phyloP scores from a whole-genome alignment of 2,797 vertebrate genomes.

The Eulemur rubriventer region DNA sequence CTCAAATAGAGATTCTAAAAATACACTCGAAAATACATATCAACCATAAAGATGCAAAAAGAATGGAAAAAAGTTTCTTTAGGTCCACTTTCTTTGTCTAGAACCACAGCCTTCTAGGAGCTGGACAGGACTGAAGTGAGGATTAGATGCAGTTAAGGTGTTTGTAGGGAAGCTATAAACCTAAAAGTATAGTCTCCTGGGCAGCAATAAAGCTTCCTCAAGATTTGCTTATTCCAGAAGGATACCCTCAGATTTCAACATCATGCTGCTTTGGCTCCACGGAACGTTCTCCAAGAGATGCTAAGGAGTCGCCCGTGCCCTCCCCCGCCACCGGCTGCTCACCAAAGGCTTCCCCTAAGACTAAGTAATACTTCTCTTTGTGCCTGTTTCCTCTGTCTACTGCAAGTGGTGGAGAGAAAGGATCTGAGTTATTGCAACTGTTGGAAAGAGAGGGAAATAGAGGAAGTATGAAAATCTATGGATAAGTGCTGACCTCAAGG shows the following conservation, averaged over 20 bases:
- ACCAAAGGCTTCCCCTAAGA: not conserved
- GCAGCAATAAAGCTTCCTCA: not conserved
- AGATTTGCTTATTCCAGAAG: not conserved
- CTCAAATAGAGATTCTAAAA: not conserved
- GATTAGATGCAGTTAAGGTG: not conserved
- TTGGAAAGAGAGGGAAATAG: not conserved
- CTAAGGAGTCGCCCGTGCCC: not conserved
- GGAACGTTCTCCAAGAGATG: not conserved
- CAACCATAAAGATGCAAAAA: not conserved
- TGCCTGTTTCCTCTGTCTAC: not conserved
- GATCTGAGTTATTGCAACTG: not conserved
- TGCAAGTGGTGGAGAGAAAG: not conserved
- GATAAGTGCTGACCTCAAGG: not conserved
- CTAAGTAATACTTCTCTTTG: not conserved
- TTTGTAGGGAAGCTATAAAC: not conserved
- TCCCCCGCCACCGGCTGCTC: fast-evolving
- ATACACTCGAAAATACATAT: not conserved
- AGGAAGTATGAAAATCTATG: not conserved
- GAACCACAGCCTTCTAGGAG: not conserved
- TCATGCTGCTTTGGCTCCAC: not conserved
- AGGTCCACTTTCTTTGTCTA: not conserved
- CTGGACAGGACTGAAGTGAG: not conserved
- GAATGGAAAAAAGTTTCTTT: not conserved
- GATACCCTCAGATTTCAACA: not conserved
- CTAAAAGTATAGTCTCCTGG: not conserved